phyloP scores from a whole-genome alignment of 1,140 invertebrate species.

The Drosophila teissieri region DNA sequence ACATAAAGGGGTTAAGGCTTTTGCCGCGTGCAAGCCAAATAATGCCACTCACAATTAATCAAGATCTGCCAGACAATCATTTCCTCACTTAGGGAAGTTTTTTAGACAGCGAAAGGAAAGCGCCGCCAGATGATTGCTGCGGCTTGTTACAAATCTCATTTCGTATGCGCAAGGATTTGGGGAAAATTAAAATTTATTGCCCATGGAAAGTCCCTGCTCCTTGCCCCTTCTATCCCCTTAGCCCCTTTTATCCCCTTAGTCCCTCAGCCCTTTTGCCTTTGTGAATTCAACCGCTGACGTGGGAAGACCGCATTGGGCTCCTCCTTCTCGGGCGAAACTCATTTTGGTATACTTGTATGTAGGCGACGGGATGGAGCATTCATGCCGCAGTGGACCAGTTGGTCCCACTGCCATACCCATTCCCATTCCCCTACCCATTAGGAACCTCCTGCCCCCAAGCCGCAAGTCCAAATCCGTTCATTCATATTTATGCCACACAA shows the following conservation, averaged over 20 bases:
- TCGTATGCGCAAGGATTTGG: slow-evolving; percentile 65
- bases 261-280: slow-evolving; percentile 28
- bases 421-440: background rate
- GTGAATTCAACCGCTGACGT: slow-evolving; percentile 32
- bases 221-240: background rate
- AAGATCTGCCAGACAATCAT: slow-evolving; percentile 22
- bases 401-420: slow-evolving; percentile 5
- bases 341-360: slow-evolving; percentile 23
- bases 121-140: slow-evolving; percentile 34
- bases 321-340: slow-evolving; percentile 1
- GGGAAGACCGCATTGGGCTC: slow-evolving; percentile 33
- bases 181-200: slow-evolving; percentile 76
- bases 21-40: slow-evolving; percentile 12
- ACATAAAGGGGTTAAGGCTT: background rate
- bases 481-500: slow-evolving; percentile 76
- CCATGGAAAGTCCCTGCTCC: slow-evolving; percentile 50
- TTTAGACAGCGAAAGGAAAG: slow-evolving; percentile 23
- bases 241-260: background rate
- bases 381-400: slow-evolving; percentile 44
- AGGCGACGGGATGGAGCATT: background rate
- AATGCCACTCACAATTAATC: slow-evolving; percentile 34
- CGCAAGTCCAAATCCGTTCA: slow-evolving; percentile 61
- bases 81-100: slow-evolving; percentile 16
- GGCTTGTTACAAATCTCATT: slow-evolving; percentile 58
- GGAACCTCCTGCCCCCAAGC: background rate